A percentile compares a stretch with the other conserved stretches of the same genome.
These are phyloP conservation scores for Myzus persicae DNA, from an alignment of 1,140 invertebrate genomes.

Conservation along the genomic window DNA sequence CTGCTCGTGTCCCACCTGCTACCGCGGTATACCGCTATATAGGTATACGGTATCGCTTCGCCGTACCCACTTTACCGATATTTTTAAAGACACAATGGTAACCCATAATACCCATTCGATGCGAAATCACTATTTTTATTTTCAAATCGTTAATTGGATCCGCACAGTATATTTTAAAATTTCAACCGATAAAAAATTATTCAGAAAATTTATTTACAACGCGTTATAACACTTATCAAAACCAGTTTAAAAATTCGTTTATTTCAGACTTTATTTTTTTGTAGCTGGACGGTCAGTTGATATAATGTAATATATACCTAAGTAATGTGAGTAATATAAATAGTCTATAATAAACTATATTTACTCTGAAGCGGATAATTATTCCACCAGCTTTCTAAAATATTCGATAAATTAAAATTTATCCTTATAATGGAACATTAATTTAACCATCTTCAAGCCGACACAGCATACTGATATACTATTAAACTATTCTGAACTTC, in stretches of 20 bases:
- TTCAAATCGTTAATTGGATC: not conserved
- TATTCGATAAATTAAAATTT: not conserved
- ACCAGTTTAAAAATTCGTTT: not conserved
- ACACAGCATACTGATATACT: not conserved
- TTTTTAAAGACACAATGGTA: slow-evolving; percentile 19
- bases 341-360: not conserved
- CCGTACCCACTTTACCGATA: slow-evolving; percentile 13
- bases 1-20: not conserved
- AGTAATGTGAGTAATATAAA: not conserved
- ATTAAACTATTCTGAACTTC: not conserved
- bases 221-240: not conserved
- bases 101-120: not conserved
- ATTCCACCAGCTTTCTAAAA: slow-evolving; percentile 4
- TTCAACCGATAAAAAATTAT: slow-evolving; percentile 13
- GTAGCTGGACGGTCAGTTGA: not conserved
- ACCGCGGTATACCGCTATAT: not conserved
- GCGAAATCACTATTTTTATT: not conserved
- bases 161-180: not conserved
- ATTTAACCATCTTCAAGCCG: not conserved
- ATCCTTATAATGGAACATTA: not conserved
- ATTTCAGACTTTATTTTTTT: not conserved
- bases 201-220: not conserved
- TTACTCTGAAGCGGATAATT: not conserved
- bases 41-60: not conserved
- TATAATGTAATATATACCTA: not conserved